A percentile compares a stretch with the other conserved stretches of the same genome.
These are phyloP conservation scores for Illadopsis cleaveri DNA, from an alignment of 2,113 vertebrate species.

Conservation along the genomic window DNA sequence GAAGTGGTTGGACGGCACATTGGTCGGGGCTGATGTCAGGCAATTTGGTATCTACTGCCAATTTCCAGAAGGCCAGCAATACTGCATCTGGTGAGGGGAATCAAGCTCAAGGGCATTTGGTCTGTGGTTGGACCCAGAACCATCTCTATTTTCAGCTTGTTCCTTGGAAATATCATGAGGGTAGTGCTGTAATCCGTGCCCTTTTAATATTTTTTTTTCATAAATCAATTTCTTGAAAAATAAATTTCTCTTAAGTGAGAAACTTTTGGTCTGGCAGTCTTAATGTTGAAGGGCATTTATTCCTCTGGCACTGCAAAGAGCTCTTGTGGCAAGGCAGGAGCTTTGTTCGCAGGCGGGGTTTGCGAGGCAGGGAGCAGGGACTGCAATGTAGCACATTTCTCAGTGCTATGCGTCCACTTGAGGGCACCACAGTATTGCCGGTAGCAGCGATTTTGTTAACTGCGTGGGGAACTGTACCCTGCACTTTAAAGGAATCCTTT, in stretches of 20 bases:
- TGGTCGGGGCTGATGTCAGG: background rate
- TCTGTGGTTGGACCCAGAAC: background rate
- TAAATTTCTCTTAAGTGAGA: background rate
- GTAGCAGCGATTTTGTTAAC: background rate
- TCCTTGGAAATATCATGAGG: background rate
- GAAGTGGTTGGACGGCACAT: background rate
- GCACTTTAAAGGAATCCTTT: background rate
- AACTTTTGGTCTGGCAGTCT: background rate
- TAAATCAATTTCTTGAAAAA: background rate
- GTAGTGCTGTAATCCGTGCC: background rate
- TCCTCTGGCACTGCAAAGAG: background rate
- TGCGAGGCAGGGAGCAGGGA: background rate
- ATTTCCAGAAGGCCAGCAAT: background rate
- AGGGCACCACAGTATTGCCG: background rate
- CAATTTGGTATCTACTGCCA: background rate
- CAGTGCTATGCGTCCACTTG: conserved; percentile 8
- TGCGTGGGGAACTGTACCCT: rapidly evolving
- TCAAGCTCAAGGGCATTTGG: background rate
- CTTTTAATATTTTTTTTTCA: rapidly evolving
- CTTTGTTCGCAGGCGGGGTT: no score
- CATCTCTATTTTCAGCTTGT: background rate
- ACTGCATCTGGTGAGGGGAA: background rate
- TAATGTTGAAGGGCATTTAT: rapidly evolving
- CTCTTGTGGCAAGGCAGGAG: rapidly evolving
- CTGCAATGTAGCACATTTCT: rapidly evolving